Base-by-base conservation (phyloP, 2,888 invertebrate species). In the Cynaeus angustus region DNA sequence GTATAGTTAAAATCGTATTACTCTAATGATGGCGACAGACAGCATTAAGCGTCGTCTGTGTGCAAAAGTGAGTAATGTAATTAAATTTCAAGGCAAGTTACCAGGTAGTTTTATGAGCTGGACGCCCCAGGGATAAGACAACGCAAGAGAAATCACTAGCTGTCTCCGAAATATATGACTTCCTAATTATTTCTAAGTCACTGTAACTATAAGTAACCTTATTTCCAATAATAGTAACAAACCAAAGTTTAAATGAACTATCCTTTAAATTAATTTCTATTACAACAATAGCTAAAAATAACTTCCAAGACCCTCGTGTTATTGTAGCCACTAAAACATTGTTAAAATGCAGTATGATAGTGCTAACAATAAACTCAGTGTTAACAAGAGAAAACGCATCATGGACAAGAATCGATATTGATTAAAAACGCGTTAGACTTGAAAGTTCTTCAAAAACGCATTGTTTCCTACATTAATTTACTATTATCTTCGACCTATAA, bases 1-100 rank as follows among this genome's bases (percentile, higher is more conserved):
- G 50, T 62, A 14, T 8, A 21, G 45, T 62, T 59, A 46, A 59
- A 59, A 46, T 45, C 21, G 13, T 33, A 59, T 64, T 65, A 55
- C 12, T 14, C 28, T 46, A 66, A 66, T 56, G 56, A 16, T 52
- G 64, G 64, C 64, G 64, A 41, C 64, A 53, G 46, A 43, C 55
- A 21, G 46, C 50, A n/a, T 52, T 50, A 50, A 26, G 52, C 10
- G 50, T 64, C 62, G 50, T 41, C 55, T 12, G 45, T 33, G 33
- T 66, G 66, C 66, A 50, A 56, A 50, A 46, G 33, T 33, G 45
- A 33, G 43, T 41, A 38, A 41, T 10, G 12, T 65, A 46, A 65
- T 65, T 65, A 56, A 38, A 37, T 64, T 26, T 53, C 64, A 52
- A 50, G 41, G 41, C 30, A 61, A 64, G 28, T 46, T 59, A 41